A percentile compares a stretch with the other conserved stretches of the same genome.
These are phyloP conservation scores for Lytechinus variegatus DNA, from an alignment of 35 echinoderm and acorn worm genomes.

Conservation along the genomic window DNA sequence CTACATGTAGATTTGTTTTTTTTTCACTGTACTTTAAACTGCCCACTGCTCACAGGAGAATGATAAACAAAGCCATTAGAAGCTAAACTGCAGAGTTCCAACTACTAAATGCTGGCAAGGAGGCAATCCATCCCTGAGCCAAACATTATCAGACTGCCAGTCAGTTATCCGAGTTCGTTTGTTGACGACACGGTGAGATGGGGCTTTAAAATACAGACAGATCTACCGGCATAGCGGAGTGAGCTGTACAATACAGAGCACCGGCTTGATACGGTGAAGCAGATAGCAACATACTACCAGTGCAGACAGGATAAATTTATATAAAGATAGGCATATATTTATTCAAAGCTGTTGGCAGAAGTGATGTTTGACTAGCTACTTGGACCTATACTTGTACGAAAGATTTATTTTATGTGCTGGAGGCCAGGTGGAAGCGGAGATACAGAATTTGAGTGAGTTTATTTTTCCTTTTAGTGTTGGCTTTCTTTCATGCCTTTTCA, in stretches of 20 bases:
- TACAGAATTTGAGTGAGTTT: conserved; percentile 5
- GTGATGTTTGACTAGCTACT: neutral
- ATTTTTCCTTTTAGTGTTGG: neutral
- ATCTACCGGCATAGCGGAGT: neutral
- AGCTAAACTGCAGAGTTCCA: neutral
- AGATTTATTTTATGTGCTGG: neutral
- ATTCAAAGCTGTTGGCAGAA: neutral
- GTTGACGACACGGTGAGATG: neutral
- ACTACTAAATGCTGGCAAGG: neutral
- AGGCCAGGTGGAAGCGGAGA: neutral
- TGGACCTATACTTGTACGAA: neutral
- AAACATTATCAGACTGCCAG: neutral
- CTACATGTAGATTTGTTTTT: neutral
- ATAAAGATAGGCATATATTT: neutral
- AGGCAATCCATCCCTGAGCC: neutral
- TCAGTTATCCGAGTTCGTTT: neutral
- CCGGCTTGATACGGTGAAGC: neutral
- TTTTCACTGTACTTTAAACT: neutral
- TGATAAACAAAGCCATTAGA: neutral
- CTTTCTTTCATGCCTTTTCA: neutral
- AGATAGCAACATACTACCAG: neutral
- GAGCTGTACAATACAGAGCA: neutral
- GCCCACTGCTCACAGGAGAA: neutral
- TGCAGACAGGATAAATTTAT: neutral
- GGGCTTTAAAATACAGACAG: neutral